Percentiles rank a stretch among this genome's conserved stretches.
Conservation (phyloP, 1,140 invertebrate genomes). For the Hylaeus anthracinus region DNA sequence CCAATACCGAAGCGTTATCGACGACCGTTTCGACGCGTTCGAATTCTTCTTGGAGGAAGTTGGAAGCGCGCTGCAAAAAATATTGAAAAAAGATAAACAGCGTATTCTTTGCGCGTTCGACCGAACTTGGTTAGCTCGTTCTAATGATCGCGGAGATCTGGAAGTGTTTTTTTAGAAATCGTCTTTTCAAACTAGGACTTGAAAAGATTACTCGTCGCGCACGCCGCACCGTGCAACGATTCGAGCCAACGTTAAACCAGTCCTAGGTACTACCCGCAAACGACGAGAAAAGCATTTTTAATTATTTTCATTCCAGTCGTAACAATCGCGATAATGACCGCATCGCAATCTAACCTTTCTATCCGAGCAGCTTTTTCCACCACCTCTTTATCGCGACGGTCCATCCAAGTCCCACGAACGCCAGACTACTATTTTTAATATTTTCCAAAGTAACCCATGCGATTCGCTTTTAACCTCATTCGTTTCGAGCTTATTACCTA, state of each 20-base stretch:
- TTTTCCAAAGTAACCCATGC: neutral
- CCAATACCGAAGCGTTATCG: slow-evolving; percentile 5
- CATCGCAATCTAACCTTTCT: slow-evolving; percentile 4
- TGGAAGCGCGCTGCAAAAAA: neutral
- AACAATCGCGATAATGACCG: slow-evolving; percentile 23
- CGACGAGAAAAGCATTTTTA: neutral
- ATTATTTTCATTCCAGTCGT: slow-evolving; percentile 19
- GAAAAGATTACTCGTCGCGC: neutral
- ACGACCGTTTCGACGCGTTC: neutral
- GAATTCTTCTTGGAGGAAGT: neutral
- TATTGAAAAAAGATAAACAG: neutral
- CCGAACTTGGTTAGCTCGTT: neutral
- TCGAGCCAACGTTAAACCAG: neutral
- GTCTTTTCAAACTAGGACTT: neutral
- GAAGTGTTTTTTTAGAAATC: neutral
- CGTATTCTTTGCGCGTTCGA: neutral
- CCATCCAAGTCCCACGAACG: neutral
- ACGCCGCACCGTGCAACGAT: neutral
- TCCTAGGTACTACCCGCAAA: neutral
- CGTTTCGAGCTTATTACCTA: slow-evolving; percentile 9
- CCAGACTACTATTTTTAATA: slow-evolving; percentile 13
- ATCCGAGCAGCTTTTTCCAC: neutral
- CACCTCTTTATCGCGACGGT: neutral
- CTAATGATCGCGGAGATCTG: too few species aligned
- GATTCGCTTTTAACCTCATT: slow-evolving; percentile 1